Evolutionary conservation across 2,113 vertebrate genomes (phyloP).

Genomic region (Lycocorax pyrrhopterus): DNA sequence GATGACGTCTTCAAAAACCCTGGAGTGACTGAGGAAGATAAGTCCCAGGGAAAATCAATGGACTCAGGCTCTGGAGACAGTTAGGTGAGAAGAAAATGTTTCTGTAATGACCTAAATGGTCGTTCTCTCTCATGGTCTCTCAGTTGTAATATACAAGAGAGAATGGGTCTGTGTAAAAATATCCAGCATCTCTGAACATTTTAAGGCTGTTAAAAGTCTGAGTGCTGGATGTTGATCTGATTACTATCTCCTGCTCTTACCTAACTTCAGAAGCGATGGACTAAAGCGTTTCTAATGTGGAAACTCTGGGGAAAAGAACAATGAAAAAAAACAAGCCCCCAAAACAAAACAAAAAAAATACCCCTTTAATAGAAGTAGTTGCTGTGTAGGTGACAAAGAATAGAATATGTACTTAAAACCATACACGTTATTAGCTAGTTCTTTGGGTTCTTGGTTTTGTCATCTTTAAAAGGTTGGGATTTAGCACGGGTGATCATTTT

Average conservation of each 20-base stretch:
- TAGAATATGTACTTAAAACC: not conserved
- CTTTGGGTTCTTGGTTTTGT: not conserved
- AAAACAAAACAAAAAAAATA: not conserved
- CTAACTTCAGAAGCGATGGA: not conserved
- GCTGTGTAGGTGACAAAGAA: not conserved
- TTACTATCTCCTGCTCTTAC: not conserved
- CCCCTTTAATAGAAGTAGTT: not conserved
- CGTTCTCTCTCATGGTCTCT: not conserved
- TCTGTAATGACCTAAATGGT: conserved; percentile 32
- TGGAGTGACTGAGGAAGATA: not conserved
- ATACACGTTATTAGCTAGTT: not conserved
- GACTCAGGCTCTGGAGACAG: not conserved
- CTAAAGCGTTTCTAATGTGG: not conserved
- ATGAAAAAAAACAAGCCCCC: not conserved
- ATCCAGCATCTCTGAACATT: not conserved
- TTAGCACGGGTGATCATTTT: not conserved
- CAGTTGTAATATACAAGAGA: not conserved
- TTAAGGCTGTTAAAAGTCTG: not conserved
- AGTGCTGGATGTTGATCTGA: not conserved
- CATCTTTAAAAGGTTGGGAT: not conserved
- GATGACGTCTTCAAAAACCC: conserved; percentile 39
- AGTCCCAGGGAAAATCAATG: conserved; percentile 50
- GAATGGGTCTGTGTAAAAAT: conserved; percentile 17
- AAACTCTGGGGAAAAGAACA: not conserved
- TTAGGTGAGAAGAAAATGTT: conserved; percentile 37